Percentiles rank a stretch among this genome's conserved stretches.
Evolutionary conservation across 2,888 invertebrate genomes (phyloP).

Genomic region (Mylabris sibirica): DNA sequence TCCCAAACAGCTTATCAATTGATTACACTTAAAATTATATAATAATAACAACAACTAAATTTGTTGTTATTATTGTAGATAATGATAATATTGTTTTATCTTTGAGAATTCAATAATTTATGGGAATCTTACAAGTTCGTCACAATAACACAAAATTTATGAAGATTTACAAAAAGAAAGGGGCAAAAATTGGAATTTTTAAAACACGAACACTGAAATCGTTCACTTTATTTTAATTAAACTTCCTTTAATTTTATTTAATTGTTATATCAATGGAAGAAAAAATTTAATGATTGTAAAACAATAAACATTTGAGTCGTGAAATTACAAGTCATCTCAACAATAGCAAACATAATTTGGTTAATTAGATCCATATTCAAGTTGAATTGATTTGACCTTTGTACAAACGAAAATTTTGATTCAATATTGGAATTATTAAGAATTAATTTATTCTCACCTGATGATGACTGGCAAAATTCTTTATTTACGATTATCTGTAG

Average conservation of each 20-base stretch:
- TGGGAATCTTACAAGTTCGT: no score
- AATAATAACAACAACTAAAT: no score
- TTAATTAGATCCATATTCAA: not conserved
- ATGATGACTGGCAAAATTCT: not conserved
- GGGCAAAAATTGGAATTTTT: no score
- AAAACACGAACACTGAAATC: no score
- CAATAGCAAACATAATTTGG: not conserved
- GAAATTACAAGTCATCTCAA: not conserved
- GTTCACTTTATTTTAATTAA: slow-evolving; percentile 27
- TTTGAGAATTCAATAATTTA: no score
- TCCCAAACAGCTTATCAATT: not conserved
- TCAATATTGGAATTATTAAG: no score
- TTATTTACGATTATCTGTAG: no score
- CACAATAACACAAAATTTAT: no score
- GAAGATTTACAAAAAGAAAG: no score
- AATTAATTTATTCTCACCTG: not conserved
- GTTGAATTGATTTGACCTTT: not conserved
- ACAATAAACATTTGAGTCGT: not conserved
- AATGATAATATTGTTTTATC: no score
- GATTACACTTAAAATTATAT: no score
- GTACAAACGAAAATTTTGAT: not conserved
- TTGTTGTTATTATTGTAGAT: no score
- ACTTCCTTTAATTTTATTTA: not conserved
- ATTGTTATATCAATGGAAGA: not conserved
- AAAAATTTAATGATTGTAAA: not conserved